Evolutionary conservation across 2,797 vertebrate species (phyloP).

Genomic region (Aplochiton taeniatus): DNA sequence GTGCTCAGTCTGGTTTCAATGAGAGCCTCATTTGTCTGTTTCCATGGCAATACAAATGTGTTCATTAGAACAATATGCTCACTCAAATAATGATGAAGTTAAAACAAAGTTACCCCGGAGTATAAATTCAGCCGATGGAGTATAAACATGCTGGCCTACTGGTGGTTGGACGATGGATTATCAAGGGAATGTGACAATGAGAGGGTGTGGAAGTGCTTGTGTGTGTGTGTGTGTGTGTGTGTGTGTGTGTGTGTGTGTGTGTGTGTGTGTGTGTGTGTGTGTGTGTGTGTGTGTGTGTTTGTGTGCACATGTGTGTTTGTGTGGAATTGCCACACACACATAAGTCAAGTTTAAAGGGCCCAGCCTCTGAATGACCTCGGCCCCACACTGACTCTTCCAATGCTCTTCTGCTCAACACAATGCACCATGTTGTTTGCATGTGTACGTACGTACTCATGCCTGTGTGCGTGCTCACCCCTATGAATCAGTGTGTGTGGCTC

Average conservation of each 20-base stretch:
- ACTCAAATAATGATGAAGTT: slow-evolving; percentile 48
- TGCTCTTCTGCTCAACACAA: neutral
- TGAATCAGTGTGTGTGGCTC: slow-evolving; percentile 6
- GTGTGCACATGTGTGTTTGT: neutral
- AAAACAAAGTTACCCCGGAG: slow-evolving; percentile 38
- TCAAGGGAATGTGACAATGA: slow-evolving; percentile 7
- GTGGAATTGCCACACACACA: neutral
- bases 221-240: neutral
- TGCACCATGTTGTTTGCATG: too few relatives aligned
- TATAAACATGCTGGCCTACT: slow-evolving; percentile 38
- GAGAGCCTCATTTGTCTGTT: slow-evolving; percentile 25
- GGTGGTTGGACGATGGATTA: slow-evolving; percentile 24
- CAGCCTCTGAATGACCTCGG: neutral
- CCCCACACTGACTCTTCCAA: neutral
- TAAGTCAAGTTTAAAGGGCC: neutral
- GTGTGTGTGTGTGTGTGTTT: neutral
- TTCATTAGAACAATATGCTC: slow-evolving; percentile 34
- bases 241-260: slow-evolving; percentile 12
- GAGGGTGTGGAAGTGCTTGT: slow-evolving; percentile 3
- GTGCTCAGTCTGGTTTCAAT: neutral
- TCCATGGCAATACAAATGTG: slow-evolving; percentile 22
- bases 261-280: neutral
- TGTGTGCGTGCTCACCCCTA: neutral
- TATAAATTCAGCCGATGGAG: slow-evolving; percentile 38
- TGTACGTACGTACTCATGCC: neutral